phyloP scores from a whole-genome alignment of 92 coral and sea anemone species.

The Blastomussa wellsi region DNA sequence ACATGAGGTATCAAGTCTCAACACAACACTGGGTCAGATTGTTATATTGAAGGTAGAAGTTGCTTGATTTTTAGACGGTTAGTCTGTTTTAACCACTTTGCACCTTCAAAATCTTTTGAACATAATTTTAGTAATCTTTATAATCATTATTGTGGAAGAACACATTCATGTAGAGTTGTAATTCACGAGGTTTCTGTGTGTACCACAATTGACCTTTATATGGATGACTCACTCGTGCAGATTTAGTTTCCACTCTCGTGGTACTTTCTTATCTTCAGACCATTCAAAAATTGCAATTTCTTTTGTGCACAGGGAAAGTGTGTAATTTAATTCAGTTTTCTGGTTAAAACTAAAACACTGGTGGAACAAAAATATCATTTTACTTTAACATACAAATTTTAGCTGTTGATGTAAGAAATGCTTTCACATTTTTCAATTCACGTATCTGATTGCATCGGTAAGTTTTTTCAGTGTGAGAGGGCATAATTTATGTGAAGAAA shows the following conservation, averaged over 20 bases:
- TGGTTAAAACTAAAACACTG: slow-evolving; percentile 1
- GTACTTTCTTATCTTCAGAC: slow-evolving; percentile 17
- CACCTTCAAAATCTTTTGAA: background rate
- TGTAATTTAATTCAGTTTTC: slow-evolving; percentile 13
- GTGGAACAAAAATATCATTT: background rate
- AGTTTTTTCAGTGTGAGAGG: background rate
- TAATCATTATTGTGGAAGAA: background rate
- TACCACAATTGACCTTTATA: background rate
- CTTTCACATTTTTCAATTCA: slow-evolving; percentile 9
- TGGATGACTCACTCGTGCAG: slow-evolving; percentile 2
- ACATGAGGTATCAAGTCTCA: background rate
- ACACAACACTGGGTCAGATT: background rate
- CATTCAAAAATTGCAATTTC: slow-evolving; percentile 10
- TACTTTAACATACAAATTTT: background rate
- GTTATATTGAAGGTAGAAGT: background rate
- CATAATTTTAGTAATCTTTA: background rate
- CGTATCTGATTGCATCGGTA: background rate
- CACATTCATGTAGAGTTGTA: background rate
- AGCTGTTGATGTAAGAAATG: slow-evolving; percentile 1
- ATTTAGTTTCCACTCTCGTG: slow-evolving; percentile 8
- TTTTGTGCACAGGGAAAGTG: background rate
- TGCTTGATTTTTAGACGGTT: background rate
- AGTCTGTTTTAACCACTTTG: background rate
- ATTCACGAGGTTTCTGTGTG: background rate
- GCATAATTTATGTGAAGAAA: background rate